A percentile compares a stretch with the other conserved stretches of the same genome.
phyloP scores from a whole-genome alignment of 2,888 invertebrate genomes.

The Agrochola circellaris region DNA sequence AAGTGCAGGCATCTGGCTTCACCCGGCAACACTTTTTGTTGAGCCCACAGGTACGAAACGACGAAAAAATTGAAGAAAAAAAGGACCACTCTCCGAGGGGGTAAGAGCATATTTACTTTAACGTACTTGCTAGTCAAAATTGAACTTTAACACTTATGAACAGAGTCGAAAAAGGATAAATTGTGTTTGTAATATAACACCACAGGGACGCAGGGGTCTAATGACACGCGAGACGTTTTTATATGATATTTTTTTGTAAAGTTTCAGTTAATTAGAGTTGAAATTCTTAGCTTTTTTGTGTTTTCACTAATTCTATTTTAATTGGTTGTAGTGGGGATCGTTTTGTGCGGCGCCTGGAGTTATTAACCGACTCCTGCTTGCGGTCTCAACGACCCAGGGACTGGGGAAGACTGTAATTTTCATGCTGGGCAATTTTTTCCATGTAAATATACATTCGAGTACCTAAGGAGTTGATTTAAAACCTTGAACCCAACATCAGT shows the following conservation, averaged over 20 bases:
- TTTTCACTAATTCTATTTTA: conserved; percentile 80
- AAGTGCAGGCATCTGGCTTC: conserved; percentile 77
- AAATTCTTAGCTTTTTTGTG: conserved; percentile 73
- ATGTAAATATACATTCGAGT: neutral
- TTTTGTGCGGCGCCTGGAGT: conserved; percentile 67
- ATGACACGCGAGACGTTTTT: conserved; percentile 85
- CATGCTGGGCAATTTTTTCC: neutral
- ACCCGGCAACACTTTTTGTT: conserved; percentile 77
- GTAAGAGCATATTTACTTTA: conserved; percentile 70
- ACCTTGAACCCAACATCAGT: conserved; percentile 27
- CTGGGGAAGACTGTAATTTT: neutral
- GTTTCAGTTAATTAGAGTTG: conserved; percentile 83
- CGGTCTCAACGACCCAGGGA: conserved; percentile 15
- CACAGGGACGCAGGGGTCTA: conserved; percentile 82
- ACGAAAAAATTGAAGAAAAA: conserved; percentile 78
- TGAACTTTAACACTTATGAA: conserved; percentile 28
- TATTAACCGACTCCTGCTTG: conserved; percentile 43
- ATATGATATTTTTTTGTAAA: conserved; percentile 71
- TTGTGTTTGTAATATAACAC: conserved; percentile 44
- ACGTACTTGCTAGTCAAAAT: conserved; percentile 27
- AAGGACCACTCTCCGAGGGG: conserved; percentile 79
- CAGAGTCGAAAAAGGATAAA: conserved; percentile 33
- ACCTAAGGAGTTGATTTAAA: conserved; percentile 15
- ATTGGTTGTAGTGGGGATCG: conserved; percentile 69
- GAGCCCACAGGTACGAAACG: conserved; percentile 81